Conservation (phyloP, 2,797 vertebrate genomes). For the Heterohyrax brucei region DNA sequence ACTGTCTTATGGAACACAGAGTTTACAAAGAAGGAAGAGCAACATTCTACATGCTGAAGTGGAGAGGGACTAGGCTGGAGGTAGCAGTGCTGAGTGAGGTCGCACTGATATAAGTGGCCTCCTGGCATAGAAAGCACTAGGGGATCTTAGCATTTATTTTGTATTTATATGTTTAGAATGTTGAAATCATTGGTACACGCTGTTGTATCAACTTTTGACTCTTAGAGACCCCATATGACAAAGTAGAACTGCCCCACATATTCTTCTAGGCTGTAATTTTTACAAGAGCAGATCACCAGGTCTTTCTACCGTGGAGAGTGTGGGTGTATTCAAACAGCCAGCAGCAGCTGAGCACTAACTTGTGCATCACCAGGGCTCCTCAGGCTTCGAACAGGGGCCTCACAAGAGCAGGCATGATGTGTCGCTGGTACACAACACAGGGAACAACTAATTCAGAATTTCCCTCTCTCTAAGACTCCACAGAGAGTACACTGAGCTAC, state of each 20-base stretch:
- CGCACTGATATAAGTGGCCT: background rate
- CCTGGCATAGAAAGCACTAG: rapidly evolving
- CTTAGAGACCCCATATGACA: background rate
- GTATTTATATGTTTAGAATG: background rate
- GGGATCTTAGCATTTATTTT: background rate
- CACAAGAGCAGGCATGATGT: background rate
- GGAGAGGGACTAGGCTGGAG: background rate
- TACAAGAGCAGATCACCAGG: background rate
- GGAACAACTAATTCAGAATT: slow-evolving; percentile 1
- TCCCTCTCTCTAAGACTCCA: background rate
- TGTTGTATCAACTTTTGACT: background rate
- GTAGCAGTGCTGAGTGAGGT: no score
- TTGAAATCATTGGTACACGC: no score
- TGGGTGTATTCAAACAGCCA: background rate
- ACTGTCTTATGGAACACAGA: background rate
- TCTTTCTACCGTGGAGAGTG: background rate
- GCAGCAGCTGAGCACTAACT: background rate
- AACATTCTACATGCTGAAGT: background rate
- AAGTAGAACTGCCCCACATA: background rate
- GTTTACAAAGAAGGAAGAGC: background rate
- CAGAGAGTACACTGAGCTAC: background rate
- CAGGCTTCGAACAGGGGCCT: background rate
- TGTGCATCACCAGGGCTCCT: background rate
- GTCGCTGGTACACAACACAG: background rate
- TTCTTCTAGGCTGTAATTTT: background rate